phyloP scores from a whole-genome alignment of 2,797 vertebrate species.

The Cynopterus sphinx region DNA sequence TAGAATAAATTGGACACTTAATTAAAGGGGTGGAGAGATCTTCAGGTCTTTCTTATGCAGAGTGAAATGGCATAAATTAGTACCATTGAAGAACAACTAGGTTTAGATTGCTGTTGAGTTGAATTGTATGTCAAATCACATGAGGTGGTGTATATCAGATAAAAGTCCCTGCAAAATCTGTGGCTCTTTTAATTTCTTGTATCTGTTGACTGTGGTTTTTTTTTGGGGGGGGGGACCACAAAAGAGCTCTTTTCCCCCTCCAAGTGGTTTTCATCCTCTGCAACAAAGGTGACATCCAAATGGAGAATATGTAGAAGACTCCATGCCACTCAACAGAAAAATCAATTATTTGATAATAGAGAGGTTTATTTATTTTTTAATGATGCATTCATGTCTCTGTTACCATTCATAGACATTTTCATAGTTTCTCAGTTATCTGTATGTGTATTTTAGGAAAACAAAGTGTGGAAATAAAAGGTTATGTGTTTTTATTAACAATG shows the following conservation, averaged over 20 bases:
- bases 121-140: background rate
- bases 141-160: background rate
- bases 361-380: background rate
- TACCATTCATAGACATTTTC: background rate
- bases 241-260: background rate
- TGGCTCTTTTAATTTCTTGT: background rate
- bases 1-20: background rate
- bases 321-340: background rate
- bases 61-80: background rate
- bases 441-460: background rate
- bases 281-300: conserved; percentile 18
- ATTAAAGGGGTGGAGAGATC: background rate
- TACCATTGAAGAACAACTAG: background rate
- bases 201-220: conserved; percentile 6
- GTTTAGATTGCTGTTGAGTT: background rate
- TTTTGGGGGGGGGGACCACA: background rate
- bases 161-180: background rate
- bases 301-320: background rate
- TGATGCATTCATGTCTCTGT: background rate
- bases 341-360: conserved; percentile 12
- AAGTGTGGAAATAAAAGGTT: background rate
- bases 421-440: background rate
- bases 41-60: background rate
- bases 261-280: background rate
- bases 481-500: background rate